phyloP scores from a whole-genome alignment of 2,113 vertebrate genomes.

The Aix galericulata region DNA sequence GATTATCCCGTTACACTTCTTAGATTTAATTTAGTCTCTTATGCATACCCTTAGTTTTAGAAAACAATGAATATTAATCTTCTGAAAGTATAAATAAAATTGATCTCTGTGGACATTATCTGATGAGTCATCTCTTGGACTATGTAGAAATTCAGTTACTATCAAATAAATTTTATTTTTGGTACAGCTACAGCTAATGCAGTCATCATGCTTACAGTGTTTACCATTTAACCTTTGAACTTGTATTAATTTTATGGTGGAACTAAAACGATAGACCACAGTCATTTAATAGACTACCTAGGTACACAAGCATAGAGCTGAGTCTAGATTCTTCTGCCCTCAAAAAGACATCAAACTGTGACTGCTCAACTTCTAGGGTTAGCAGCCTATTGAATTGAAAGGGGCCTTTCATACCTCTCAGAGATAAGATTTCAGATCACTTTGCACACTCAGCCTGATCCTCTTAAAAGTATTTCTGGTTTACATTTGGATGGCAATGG shows the following conservation, averaged over 20 bases:
- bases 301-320: background rate
- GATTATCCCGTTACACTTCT: background rate
- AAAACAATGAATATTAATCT: constrained; percentile 47
- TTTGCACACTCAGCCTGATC: background rate
- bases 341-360: background rate
- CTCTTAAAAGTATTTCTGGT: background rate
- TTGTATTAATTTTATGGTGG: constrained; percentile 45
- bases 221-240: constrained; percentile 38
- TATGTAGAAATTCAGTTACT: constrained; percentile 37
- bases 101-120: constrained; percentile 42
- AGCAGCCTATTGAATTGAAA: background rate
- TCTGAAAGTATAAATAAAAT: constrained; percentile 50
- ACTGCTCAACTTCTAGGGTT: background rate
- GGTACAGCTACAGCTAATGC: constrained; percentile 40
- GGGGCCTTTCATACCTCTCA: accelerated
- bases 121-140: constrained; percentile 59
- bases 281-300: constrained; percentile 24
- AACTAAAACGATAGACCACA: background rate
- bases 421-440: constrained; percentile 22
- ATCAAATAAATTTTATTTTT: constrained; percentile 54
- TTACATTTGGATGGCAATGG: background rate
- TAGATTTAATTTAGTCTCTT: constrained; percentile 22
- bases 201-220: constrained; percentile 39
- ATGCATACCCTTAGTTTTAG: constrained; percentile 10
- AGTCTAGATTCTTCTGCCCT: background rate